Base-by-base conservation (phyloP, 2,797 vertebrate species). In the Gymnothorax javanicus region DNA sequence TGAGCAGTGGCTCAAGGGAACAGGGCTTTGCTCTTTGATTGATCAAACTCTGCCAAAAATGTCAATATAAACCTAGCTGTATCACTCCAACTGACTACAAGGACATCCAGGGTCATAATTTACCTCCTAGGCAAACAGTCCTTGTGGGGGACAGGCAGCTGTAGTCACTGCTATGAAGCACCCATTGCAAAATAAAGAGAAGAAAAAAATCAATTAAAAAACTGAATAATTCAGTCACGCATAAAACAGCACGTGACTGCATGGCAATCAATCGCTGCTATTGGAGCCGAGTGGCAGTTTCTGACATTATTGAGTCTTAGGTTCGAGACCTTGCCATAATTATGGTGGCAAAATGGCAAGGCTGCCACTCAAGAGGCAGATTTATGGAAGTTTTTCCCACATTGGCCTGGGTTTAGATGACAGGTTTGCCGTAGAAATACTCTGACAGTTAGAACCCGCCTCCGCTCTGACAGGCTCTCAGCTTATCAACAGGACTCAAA, bases 321-420 rank as follows among this genome's bases (percentile, higher is more conserved):
- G 90, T 89, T 91, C 90, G 82, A 87, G 87, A 90, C 89, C 90
- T 87, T 83, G 33, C 85, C 82, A 88, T 92, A 93, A 92, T 94
- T 94, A 89, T 85, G 64, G 88, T 92, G 91, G 91, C 89, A 82
- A 92, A 95, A 95, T 93, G 91, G 90, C 93, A 87, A 90, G 88
- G 88, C 93, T 93, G 93, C 95, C 95, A 94, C 91, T 95, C 88
- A 94, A 60, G 75, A 57, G 86, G 87, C 91, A 88, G 92, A 93
- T 89, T 92, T 91, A 91, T 93, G 93, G 91, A 92, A 91, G 90
- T 86, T 89, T 87, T 91, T 88, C 89, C 91, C 90, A 50, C 71
- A 15, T 8, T 17, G 33, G 33, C 33, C 71, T 50, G 71, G 71
- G 71, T 13, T 75, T 15, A 89, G 91, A 89, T 91, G 92, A 94